Evolutionary conservation across 1,140 invertebrate genomes (phyloP).

Genomic region (Cecropterus lyciades): DNA sequence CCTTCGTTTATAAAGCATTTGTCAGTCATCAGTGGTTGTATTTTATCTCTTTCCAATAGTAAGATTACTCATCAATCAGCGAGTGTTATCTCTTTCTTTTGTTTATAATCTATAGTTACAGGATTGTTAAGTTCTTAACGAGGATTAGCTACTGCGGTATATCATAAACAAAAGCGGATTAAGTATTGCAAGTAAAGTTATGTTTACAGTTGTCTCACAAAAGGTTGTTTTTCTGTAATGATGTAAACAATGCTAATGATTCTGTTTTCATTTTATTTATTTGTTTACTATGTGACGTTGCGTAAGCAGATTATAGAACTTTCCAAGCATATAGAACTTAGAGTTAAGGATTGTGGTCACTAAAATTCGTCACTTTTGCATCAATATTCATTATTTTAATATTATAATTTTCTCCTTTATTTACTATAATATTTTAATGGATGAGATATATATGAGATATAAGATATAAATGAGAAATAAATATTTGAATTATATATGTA

Average conservation of each 20-base stretch:
- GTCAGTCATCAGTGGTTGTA: conserved; percentile 1
- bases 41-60: not conserved
- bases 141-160: conserved; percentile 6
- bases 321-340: too few relatives aligned
- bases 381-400: too few relatives aligned
- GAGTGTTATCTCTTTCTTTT: conserved; percentile 3
- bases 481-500: too few relatives aligned
- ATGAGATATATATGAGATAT: too few relatives aligned
- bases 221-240: conserved; percentile 9
- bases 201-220: not conserved
- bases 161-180: not conserved
- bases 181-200: not conserved
- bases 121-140: not conserved
- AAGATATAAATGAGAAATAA: too few relatives aligned
- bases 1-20: conserved; percentile 21
- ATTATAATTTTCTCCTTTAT: too few relatives aligned
- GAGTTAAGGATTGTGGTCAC: too few relatives aligned
- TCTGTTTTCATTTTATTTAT: conserved; percentile 10
- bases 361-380: too few relatives aligned
- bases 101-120: not conserved
- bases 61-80: not conserved
- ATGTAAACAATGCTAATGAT: conserved; percentile 19
- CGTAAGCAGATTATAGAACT: too few relatives aligned
- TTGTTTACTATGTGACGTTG: too few relatives aligned
- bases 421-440: too few relatives aligned